A percentile compares a stretch with the other conserved stretches of the same genome.
Conservation (phyloP, 2,113 vertebrate species). For the Machaerirhynchus nigripectus region DNA sequence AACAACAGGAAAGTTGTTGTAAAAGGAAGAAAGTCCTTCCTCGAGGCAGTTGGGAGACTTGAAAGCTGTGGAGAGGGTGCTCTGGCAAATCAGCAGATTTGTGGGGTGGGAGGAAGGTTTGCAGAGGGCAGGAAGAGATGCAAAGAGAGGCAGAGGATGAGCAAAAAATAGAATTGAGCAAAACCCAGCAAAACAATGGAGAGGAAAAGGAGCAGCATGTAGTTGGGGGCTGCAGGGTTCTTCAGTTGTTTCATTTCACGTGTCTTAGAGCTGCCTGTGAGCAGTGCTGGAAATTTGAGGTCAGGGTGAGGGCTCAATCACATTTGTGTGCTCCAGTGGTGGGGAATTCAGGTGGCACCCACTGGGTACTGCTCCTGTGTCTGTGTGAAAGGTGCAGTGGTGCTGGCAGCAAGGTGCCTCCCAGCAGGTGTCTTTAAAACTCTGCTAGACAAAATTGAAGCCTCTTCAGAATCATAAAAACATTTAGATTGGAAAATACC, state of each 20-base stretch:
- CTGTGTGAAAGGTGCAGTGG: neutral
- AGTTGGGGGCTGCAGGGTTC: neutral
- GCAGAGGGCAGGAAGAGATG: neutral
- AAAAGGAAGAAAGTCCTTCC: neutral
- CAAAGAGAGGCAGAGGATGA: neutral
- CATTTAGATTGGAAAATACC: neutral
- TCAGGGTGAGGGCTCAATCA: neutral
- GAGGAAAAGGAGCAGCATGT: rapidly evolving
- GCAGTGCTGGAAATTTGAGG: neutral
- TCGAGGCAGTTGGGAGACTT: neutral
- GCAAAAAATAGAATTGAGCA: neutral
- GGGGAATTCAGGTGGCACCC: neutral
- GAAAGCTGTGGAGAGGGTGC: neutral
- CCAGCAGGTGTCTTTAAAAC: neutral
- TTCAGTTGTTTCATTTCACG: neutral
- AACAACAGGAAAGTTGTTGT: neutral
- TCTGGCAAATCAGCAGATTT: neutral
- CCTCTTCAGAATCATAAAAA: neutral
- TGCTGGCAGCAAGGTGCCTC: neutral
- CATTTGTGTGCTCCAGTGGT: neutral
- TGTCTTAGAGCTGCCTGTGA: neutral
- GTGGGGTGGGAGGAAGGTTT: neutral
- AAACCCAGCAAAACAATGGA: neutral
- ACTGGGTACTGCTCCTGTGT: neutral
- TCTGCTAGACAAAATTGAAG: neutral